These are phyloP conservation scores for Amazona vittata DNA, from an alignment of 2,113 vertebrate species.

Conservation along the genomic window DNA sequence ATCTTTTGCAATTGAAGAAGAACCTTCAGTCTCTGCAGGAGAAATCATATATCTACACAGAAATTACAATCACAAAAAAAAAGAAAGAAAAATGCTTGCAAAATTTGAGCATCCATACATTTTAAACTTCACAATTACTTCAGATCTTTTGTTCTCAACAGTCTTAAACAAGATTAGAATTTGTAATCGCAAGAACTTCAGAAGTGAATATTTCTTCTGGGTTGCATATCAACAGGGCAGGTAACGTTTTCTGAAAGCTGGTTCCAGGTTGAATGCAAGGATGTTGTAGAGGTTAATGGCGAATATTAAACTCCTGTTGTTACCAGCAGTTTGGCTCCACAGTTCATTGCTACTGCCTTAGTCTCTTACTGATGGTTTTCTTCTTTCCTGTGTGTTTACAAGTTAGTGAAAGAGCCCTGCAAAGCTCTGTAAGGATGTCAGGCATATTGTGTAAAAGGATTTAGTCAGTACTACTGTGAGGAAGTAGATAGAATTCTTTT, in stretches of 20 bases:
- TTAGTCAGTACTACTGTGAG: background rate
- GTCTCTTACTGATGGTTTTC: background rate
- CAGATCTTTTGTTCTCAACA: background rate
- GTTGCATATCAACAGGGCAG: background rate
- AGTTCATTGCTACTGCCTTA: constrained; percentile 35
- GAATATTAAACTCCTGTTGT: constrained; percentile 40
- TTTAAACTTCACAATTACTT: background rate
- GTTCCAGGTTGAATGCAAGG: background rate
- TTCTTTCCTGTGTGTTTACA: background rate
- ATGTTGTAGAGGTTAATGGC: constrained; percentile 37
- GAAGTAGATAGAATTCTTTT: background rate
- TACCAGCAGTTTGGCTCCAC: constrained; percentile 20
- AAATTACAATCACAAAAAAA: background rate
- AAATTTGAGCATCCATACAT: background rate
- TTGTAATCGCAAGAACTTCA: background rate
- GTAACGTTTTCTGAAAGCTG: background rate
- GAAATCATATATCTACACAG: background rate
- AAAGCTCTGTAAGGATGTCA: background rate
- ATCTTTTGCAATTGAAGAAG: background rate
- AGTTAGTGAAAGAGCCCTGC: background rate
- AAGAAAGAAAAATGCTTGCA: background rate
- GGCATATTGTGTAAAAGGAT: background rate
- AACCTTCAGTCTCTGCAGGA: background rate
- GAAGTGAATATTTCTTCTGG: background rate
- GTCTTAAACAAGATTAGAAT: background rate